phyloP scores from a whole-genome alignment of 2,797 vertebrate genomes.

The Euthynnus affinis region DNA sequence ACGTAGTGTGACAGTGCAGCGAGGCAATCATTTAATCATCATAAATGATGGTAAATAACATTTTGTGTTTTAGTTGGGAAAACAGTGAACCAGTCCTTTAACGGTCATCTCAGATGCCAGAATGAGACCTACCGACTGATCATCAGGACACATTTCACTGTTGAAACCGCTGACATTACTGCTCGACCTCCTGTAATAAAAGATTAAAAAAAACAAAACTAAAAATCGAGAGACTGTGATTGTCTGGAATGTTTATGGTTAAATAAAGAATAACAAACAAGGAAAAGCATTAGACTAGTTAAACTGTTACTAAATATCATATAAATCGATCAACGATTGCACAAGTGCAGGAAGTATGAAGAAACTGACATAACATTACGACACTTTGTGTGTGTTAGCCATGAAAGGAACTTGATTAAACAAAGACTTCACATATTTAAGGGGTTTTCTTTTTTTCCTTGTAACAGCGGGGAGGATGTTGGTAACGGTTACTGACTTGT shows the following conservation, averaged over 20 bases:
- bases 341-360: rapidly evolving
- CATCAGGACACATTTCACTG: constrained; percentile 94
- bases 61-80: background rate
- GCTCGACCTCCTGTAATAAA: constrained; percentile 90
- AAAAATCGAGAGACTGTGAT: constrained; percentile 23
- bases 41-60: background rate
- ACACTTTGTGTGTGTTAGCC: rapidly evolving
- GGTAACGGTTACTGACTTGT: constrained; percentile 87
- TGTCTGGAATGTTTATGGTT: background rate
- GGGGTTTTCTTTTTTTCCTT: background rate
- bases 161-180: constrained; percentile 96
- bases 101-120: background rate
- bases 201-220: constrained; percentile 24
- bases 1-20: no score
- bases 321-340: background rate
- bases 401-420: background rate
- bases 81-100: background rate
- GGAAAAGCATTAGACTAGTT: background rate
- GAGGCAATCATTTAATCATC: no score
- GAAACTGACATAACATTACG: rapidly evolving
- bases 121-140: constrained; percentile 89
- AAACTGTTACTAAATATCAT: rapidly evolving
- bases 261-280: background rate
- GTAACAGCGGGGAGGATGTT: background rate
- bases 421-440: background rate